Base-by-base conservation (phyloP, 2,113 vertebrate genomes). In the Crotophaga sulcirostris region DNA sequence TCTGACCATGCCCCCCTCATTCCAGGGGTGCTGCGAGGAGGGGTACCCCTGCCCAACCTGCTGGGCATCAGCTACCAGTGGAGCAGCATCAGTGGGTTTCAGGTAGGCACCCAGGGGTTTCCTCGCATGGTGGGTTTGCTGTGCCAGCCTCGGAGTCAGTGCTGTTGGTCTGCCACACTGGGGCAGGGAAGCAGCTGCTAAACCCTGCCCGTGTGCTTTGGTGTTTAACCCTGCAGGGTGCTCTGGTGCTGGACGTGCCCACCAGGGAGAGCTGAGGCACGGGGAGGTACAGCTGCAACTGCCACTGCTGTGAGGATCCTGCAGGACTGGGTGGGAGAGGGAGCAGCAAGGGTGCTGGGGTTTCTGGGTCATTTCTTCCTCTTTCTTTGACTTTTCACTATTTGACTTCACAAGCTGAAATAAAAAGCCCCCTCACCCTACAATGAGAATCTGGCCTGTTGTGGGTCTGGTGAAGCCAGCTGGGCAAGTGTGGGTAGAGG, bases 1-100 rank as follows among this genome's bases (percentile, higher is more conserved):
- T 52, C 47, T 76, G 38, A 10, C 13, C 6, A 33, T 5, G 2
- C 24, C 42, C 33, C 58, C 28, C 87, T 24, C 7, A 2, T 97
- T 94, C 76, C 84, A 97, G 97, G 52, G 83, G 84, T 28, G 11
- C 77, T 97, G 74, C 56, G 20, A 7, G 54, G 84, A 5, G 96
- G 95, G 18, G 11, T 97, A n/a, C 95, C 97, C 7, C 94, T 97
- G 28, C 96, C 94, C 2, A 7, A 84, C 13, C 76, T 96, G 21
- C 67, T 94, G 75, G 90, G 66, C 76, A 85, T 90, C 77, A 55
- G 91, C 26, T 94, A 95, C 44, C 52, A 19, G 33, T 13, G 28
- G n/a, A 80, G 79, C 2, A 88, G 44, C 47, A 26, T 90, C 81
- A 10, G 58, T 25, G 4, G 72, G 44, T 16, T 11, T 0, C 66